Evolutionary conservation across 2,113 vertebrate genomes (phyloP).

Genomic region (Tachuris rubrigastra): DNA sequence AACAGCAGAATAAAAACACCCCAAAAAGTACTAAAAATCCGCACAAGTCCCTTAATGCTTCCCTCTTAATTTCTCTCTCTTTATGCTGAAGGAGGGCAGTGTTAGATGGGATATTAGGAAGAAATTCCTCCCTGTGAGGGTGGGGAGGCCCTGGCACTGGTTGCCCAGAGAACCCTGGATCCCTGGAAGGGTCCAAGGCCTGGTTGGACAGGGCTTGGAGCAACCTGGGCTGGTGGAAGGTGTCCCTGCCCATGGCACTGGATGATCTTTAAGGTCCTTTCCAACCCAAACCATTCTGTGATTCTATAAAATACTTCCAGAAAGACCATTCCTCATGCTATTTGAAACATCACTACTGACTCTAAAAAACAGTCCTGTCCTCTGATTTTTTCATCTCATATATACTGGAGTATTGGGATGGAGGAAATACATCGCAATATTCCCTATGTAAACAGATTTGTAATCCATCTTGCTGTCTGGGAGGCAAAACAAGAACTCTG

Average conservation of each 20-base stretch:
- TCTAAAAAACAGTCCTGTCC: neutral
- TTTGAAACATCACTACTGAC: neutral
- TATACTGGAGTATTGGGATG: neutral
- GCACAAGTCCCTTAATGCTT: neutral
- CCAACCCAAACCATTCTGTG: neutral
- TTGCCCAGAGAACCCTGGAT: neutral
- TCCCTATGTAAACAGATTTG: neutral
- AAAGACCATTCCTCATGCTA: neutral
- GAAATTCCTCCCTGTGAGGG: neutral
- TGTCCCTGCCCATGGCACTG: neutral
- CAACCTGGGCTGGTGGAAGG: neutral
- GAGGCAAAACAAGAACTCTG: neutral
- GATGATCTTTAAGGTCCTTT: neutral
- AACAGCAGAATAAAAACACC: neutral
- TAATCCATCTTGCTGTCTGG: neutral
- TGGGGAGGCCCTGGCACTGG: rapidly evolving
- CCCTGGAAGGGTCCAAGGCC: neutral
- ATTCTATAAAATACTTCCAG: neutral
- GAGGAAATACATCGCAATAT: neutral
- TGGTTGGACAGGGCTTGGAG: neutral
- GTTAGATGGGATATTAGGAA: neutral
- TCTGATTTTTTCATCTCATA: neutral
- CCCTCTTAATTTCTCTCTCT: neutral
- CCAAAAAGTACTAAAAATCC: neutral
- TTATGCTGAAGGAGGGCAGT: neutral